Percentiles rank a stretch among this genome's conserved stretches.
These are phyloP conservation scores for Halocynthia aurantium DNA, from an alignment of 23 tunicate genomes.

Conservation along the genomic window DNA sequence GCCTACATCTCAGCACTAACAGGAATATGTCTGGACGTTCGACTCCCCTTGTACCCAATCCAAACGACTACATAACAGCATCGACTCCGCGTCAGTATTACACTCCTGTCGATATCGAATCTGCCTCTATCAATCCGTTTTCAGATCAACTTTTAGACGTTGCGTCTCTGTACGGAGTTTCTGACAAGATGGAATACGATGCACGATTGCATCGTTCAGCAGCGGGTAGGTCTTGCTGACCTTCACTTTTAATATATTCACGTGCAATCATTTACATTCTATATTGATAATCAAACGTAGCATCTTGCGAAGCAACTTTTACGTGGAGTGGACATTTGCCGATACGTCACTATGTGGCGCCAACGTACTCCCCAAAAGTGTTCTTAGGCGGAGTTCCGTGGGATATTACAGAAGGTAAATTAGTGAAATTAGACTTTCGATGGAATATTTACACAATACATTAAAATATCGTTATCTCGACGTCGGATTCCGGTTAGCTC, in stretches of 20 bases:
- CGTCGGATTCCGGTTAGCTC: too few relatives aligned
- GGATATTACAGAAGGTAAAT: slow-evolving; percentile 89
- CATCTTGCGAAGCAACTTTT: slow-evolving; percentile 83
- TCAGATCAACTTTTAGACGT: slow-evolving; percentile 82
- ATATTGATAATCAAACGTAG: slow-evolving; percentile 7
- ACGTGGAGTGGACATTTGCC: slow-evolving; percentile 92
- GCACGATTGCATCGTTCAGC: slow-evolving; percentile 88
- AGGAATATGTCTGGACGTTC: slow-evolving; percentile 25
- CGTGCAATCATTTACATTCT: too few relatives aligned
- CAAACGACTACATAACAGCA: slow-evolving; percentile 18
- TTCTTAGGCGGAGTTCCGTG: slow-evolving; percentile 97
- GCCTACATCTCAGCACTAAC: slow-evolving; percentile 47
- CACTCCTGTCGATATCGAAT: slow-evolving; percentile 4
- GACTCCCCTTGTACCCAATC: slow-evolving; percentile 20
- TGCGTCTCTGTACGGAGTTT: slow-evolving; percentile 79
- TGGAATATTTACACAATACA: too few relatives aligned
- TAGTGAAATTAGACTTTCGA: too few relatives aligned
- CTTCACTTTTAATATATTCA: too few relatives aligned
- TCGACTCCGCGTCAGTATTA: slow-evolving; percentile 44
- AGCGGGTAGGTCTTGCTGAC: slow-evolving; percentile 37
- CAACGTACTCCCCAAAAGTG: slow-evolving; percentile 84
- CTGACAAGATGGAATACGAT: slow-evolving; percentile 93
- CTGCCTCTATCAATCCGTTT: slow-evolving; percentile 28
- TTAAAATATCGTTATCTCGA: too few relatives aligned
- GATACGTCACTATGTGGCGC: slow-evolving; percentile 69